Percentiles rank a stretch among this genome's conserved stretches.
These are phyloP conservation scores for Paraescarpia echinospica DNA, from an alignment of 1,140 invertebrate species.

Conservation along the genomic window DNA sequence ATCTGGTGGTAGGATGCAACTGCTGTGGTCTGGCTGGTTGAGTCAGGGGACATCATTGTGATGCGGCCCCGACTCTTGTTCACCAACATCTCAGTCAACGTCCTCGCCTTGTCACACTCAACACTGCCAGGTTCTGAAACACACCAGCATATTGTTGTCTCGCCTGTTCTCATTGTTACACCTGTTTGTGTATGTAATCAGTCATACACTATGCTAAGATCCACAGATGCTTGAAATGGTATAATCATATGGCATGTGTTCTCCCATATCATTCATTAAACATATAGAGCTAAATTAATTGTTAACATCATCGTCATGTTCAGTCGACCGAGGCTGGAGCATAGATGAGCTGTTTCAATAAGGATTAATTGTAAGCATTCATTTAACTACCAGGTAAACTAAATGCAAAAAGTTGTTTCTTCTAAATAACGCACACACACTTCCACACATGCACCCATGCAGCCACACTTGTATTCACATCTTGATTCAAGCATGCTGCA, in stretches of 20 bases:
- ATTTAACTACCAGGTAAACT: neutral
- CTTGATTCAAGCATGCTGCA: too few species aligned
- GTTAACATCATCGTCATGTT: too few species aligned
- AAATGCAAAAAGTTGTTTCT: too few species aligned
- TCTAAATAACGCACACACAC: too few species aligned
- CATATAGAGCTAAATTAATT: neutral
- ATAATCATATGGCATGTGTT: neutral
- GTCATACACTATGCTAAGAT: neutral
- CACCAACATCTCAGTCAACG: neutral
- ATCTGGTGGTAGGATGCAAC: neutral
- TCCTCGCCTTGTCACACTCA: neutral
- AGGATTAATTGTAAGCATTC: neutral
- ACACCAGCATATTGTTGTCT: neutral
- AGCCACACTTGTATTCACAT: too few species aligned
- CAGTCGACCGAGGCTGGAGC: too few species aligned
- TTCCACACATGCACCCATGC: too few species aligned
- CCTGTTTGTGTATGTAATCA: neutral
- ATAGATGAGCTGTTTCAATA: too few species aligned
- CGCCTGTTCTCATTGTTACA: neutral
- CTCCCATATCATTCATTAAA: neutral
- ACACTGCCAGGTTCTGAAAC: neutral
- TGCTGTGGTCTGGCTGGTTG: neutral
- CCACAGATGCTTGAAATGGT: neutral
- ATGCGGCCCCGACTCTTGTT: neutral
- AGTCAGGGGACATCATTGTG: neutral